Evolutionary conservation across 2,113 vertebrate genomes (phyloP), one percentile per base, ranked within the genome.

Genomic region (Leucoraja erinaceus): DNA sequence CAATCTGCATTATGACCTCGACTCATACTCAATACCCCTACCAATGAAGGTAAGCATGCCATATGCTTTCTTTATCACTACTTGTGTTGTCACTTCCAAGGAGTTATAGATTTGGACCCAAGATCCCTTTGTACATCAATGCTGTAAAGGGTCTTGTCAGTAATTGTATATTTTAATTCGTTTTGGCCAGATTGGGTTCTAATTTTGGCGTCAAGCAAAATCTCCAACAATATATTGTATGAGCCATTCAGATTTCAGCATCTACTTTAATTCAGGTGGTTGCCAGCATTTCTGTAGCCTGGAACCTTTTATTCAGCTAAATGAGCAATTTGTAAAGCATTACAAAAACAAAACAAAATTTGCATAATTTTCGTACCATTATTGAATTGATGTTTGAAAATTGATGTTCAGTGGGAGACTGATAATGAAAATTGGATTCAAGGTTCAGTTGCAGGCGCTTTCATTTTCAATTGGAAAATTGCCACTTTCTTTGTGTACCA

Each of bases 241-340:
- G 33, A 20, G 59, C n/a, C 31, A 66, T 91, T 91, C 33, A 72
- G 38, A 70, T 91, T 54, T 54, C 68, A 20, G 54, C 97, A 95
- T 94, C 94, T 96, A 97, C 98, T 99, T 99, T 99, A 98, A 99
- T 99, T 98, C 97, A 95, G 96, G 97, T 98, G 97, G 97, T 98
- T 98, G 98, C 98, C 97, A 98, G 98, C 98, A 97, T 97, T 98
- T 98, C 98, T 97, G 97, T 96, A 97, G 97, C 98, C 97, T 97
- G 97, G 98, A 98, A 98, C 97, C 98, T 99, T 99, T 98, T 99
- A 97, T 97, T 98, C 98, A 97, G 98, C 97, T 98, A 98, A 98
- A 99, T 99, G 97, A 98, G 97, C 96, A 95, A 98, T 97, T 97
- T 98, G 98, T 99, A 98, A 98, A 96, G 97, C 97, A 98, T 97